phyloP scores from a whole-genome alignment of 1,140 invertebrate species.

The Oncopodura yosiiana region DNA sequence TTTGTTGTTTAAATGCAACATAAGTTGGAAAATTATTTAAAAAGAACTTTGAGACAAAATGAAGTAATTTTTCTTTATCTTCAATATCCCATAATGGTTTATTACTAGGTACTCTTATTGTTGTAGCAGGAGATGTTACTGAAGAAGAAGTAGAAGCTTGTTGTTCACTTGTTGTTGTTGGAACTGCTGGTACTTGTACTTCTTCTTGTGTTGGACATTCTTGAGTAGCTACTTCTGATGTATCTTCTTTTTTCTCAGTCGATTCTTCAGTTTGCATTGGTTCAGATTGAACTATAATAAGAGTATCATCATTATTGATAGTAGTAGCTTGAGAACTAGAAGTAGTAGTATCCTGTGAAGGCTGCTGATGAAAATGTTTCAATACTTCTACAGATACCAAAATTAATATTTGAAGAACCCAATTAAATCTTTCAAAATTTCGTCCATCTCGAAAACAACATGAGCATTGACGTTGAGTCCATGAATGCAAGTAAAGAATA shows the following conservation, averaged over 20 bases:
- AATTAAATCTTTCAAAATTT: conserved; percentile 79
- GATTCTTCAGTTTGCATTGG: conserved; percentile 13
- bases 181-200: conserved; percentile 24
- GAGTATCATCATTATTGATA: no score
- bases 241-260: conserved; percentile 36
- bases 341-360: neutral
- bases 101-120: no score
- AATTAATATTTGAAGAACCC: conserved; percentile 71
- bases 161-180: conserved; percentile 12
- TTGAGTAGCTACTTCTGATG: conserved; percentile 14
- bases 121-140: neutral
- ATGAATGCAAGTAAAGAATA: conserved; percentile 56
- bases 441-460: conserved; percentile 81
- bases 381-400: conserved; percentile 37
- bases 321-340: no score
- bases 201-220: conserved; percentile 30
- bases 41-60: conserved; percentile 70
- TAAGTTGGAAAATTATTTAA: conserved; percentile 83
- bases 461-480: conserved; percentile 77
- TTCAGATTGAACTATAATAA: neutral
- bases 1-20: conserved; percentile 74
- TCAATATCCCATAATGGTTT: conserved; percentile 52
- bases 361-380: conserved; percentile 12
- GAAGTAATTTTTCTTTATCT: conserved; percentile 65
- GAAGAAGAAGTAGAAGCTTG: neutral